Evolutionary conservation across 2,797 vertebrate species (phyloP).

Genomic region (Thripadectes ignobilis): DNA sequence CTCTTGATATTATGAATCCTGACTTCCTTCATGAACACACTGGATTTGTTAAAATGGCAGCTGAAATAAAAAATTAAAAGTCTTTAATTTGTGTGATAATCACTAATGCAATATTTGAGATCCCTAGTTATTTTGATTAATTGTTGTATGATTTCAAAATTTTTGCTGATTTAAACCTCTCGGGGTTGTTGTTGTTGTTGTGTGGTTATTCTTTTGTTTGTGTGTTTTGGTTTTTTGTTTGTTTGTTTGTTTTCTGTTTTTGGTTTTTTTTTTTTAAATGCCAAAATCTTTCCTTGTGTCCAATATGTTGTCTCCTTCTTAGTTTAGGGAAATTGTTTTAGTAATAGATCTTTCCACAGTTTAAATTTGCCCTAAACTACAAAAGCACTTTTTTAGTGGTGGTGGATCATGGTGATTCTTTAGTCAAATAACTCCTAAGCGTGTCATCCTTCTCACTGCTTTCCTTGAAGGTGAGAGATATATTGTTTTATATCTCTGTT

Average conservation of each 20-base stretch:
- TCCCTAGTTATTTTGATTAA: neutral
- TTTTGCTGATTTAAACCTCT: neutral
- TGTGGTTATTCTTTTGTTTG: too few species aligned
- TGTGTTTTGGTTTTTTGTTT: too few species aligned
- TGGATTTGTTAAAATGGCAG: neutral
- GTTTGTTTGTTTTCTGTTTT: neutral
- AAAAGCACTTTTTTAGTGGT: neutral
- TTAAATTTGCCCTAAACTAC: neutral
- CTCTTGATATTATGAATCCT: neutral
- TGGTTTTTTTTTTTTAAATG: neutral
- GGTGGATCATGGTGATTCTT: neutral
- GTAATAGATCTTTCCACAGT: neutral
- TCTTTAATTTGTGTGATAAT: neutral
- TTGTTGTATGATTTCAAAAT: neutral
- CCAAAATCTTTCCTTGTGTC: neutral
- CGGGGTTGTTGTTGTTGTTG: too few species aligned
- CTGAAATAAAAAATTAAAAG: neutral
- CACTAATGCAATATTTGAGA: neutral
- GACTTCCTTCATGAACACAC: neutral
- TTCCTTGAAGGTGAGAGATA: neutral
- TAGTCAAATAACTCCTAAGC: neutral
- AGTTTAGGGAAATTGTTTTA: neutral
- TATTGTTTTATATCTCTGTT: neutral
- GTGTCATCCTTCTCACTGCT: neutral
- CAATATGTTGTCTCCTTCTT: neutral